phyloP scores from a whole-genome alignment of 1,140 invertebrate species.

The Cheumatopsyche charites region DNA sequence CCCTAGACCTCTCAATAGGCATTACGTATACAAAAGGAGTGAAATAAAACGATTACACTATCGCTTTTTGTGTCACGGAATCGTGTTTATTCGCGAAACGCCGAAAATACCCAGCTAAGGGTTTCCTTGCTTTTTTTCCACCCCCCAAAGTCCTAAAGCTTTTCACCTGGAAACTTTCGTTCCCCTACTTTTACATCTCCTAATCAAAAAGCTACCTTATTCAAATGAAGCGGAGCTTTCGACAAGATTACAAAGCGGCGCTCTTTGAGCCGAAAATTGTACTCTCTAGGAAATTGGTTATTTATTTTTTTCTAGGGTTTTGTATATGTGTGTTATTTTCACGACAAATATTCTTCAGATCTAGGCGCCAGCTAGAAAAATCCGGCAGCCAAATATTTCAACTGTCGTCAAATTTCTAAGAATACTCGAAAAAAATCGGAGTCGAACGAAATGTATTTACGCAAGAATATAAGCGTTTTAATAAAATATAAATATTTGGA shows the following conservation, averaged over 20 bases:
- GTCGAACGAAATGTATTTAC: too few species aligned
- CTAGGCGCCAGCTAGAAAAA: too few species aligned
- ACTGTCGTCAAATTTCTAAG: too few species aligned
- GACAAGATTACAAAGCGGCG: conserved; percentile 33
- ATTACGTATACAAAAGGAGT: too few species aligned
- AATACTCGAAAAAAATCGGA: too few species aligned
- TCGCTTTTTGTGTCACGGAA: conserved; percentile 16
- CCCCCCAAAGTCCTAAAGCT: conserved; percentile 4
- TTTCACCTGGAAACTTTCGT: conserved; percentile 28
- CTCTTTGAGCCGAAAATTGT: conserved; percentile 21
- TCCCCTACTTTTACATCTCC: conserved; percentile 6
- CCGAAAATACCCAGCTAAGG: conserved; percentile 10
- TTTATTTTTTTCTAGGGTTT: conserved; percentile 20
- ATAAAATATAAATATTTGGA: too few species aligned
- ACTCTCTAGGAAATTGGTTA: conserved; percentile 34
- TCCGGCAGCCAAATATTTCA: too few species aligned
- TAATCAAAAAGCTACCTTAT: conserved; percentile 39
- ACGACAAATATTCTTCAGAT: too few species aligned
- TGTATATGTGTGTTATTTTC: too few species aligned
- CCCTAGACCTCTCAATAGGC: too few species aligned
- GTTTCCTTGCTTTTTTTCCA: background rate
- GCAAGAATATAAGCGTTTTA: too few species aligned
- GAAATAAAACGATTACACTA: too few species aligned
- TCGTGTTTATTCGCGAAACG: conserved; percentile 7
- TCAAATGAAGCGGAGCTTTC: conserved; percentile 35